Conservation (phyloP, 2,797 vertebrate species). For the Poeciliopsis turneri region DNA sequence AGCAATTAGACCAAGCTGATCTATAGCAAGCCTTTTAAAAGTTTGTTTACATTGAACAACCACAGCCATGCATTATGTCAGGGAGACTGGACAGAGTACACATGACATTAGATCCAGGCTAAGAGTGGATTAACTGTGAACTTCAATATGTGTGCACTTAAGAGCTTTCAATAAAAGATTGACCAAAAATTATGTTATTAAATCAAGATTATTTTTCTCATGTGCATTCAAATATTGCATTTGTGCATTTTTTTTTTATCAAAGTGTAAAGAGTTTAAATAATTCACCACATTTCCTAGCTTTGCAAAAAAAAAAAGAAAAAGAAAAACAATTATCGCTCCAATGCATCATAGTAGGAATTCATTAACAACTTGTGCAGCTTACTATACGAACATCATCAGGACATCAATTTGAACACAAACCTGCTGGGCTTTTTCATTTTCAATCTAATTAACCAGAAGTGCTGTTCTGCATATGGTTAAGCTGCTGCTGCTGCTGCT, state of each 20-base stretch:
- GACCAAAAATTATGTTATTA: constrained; percentile 21
- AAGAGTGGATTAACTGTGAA: constrained; percentile 46
- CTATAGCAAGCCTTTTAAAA: constrained; percentile 7
- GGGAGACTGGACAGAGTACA: constrained; percentile 12
- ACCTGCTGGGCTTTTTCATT: constrained; percentile 22
- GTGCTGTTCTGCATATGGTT: constrained; percentile 16
- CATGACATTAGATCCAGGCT: constrained; percentile 20
- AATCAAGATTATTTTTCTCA: constrained; percentile 12
- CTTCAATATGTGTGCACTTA: constrained; percentile 24
- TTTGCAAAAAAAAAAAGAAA: background rate
- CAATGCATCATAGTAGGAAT: background rate
- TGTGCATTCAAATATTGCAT: background rate
- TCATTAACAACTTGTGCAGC: background rate
- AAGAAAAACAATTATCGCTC: background rate
- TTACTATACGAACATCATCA: background rate
- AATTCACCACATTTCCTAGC: background rate
- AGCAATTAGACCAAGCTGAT: constrained; percentile 19
- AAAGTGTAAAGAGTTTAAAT: background rate
- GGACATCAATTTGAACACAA: constrained; percentile 24
- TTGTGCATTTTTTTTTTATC: background rate
- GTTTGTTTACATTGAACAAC: constrained; percentile 12
- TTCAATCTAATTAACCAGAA: constrained; percentile 51
- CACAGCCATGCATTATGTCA: constrained; percentile 7
- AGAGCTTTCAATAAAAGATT: constrained; percentile 33
- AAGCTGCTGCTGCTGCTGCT: constrained; percentile 18